phyloP scores from a whole-genome alignment of 2,888 invertebrate genomes.

The Lasioglossum vierecki region DNA sequence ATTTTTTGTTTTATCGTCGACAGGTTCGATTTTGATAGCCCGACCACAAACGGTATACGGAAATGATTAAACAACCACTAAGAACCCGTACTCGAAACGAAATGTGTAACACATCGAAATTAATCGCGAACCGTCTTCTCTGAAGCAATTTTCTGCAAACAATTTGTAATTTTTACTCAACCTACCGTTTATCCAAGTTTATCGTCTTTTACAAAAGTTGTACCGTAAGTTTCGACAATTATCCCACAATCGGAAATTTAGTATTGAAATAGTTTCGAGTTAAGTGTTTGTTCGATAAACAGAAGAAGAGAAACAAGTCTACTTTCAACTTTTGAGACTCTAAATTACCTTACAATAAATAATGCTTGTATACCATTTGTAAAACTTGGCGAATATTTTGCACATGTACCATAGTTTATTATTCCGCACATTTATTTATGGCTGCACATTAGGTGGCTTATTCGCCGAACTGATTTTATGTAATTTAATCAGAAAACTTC shows the following conservation, averaged over 20 bases:
- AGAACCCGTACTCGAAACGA: not conserved
- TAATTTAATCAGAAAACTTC: not conserved
- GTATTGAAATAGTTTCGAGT: not conserved
- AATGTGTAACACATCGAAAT: not conserved
- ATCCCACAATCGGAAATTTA: no score
- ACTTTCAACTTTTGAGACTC: not conserved
- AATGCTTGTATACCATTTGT: not conserved
- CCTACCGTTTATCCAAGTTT: not conserved
- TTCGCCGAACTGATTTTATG: not conserved
- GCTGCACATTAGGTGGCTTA: not conserved
- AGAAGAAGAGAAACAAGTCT: not conserved
- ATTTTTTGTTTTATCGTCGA: constrained; percentile 6
- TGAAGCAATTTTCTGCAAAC: not conserved
- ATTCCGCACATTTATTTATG: not conserved
- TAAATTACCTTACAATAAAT: not conserved
- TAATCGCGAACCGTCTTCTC: not conserved
- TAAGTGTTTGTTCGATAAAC: not conserved
- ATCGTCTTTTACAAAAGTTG: no score
- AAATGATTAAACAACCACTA: not conserved
- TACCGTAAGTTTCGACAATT: no score
- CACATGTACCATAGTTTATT: not conserved
- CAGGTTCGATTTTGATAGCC: constrained; percentile 33
- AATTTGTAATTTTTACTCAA: not conserved
- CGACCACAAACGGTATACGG: constrained; percentile 23
- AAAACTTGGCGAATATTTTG: not conserved